A percentile compares a stretch with the other conserved stretches of the same genome.
Conservation (phyloP, 2,113 vertebrate genomes). For the Cynopterus brachyotis region DNA sequence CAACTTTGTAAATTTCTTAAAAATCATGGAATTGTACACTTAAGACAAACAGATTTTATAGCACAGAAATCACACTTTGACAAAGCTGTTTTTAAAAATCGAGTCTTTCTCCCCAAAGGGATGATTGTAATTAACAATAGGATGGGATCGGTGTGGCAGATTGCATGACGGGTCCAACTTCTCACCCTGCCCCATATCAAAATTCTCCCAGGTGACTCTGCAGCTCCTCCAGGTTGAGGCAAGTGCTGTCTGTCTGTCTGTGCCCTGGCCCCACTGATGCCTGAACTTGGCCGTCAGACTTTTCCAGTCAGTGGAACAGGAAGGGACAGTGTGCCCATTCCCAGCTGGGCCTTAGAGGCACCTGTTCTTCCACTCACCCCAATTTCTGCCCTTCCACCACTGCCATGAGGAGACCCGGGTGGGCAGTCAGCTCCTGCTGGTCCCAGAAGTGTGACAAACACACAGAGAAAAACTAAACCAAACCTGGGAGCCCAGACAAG, state of each 20-base stretch:
- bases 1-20: neutral
- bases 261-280: no score
- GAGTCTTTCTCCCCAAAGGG: neutral
- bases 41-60: neutral
- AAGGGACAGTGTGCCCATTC: neutral
- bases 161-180: accelerated
- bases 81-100: neutral
- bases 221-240: neutral
- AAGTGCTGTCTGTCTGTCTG: neutral
- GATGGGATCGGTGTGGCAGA: no score
- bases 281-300: neutral
- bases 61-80: neutral
- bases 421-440: neutral
- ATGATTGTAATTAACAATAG: no score
- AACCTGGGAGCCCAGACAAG: neutral
- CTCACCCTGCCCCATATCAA: neutral
- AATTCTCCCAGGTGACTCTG: neutral
- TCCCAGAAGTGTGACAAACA: neutral
- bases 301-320: neutral
- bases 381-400: neutral
- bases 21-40: neutral
- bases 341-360: no score
- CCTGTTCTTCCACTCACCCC: neutral
- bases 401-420: neutral
- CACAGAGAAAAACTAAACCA: neutral